Evolutionary conservation across 37 sponge, comb jelly and placozoan genomes (phyloP), one percentile per base, ranked within the genome.

Genomic region (Bolinopsis microptera): DNA sequence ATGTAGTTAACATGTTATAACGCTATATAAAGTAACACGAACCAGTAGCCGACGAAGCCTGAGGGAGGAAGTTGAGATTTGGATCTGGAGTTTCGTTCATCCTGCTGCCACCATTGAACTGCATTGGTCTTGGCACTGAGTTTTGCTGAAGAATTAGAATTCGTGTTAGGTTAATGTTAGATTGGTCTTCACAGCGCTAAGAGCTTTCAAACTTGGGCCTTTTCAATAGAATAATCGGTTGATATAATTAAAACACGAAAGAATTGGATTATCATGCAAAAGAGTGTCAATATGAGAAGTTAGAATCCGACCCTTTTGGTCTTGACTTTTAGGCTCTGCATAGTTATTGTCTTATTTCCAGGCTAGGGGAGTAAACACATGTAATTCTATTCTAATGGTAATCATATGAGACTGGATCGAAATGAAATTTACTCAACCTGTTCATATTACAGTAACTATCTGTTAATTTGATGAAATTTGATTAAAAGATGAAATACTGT

Each of bases 31-130:
- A n/a, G n/a, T n/a, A n/a, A n/a, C n/a, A n/a, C n/a, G n/a, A 48
- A 77, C 80, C 80, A 35, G 80, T 32, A 34, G 80, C 80, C 27
- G 80, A 77, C 3, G 80, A 77, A 32, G 80, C 80, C n/a, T n/a
- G n/a, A 1, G 80, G 80, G 21, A 77, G 35, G 18, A 77, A 77
- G 80, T 77, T 77, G 61, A 86, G 90, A 39, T 86, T 86, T 1
- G 31, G 38, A 9, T 86, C 25, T 37, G 1, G 26, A 34, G 90
- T 24, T 16, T 82, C 83, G 38, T 86, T 86, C 28, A 34, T 33
- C 39, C 90, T 39, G 90, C 2, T 41, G 0, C 36, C 26, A 23
- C 90, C 26, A 48, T 86, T 86, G 61, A 86, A 86, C n/a, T 35
- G 90, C 16, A 86, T 35, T 18, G 90, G 90, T 23, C 90, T 35